phyloP scores from a whole-genome alignment of 2,888 invertebrate species.

The Harpalus rubripes region DNA sequence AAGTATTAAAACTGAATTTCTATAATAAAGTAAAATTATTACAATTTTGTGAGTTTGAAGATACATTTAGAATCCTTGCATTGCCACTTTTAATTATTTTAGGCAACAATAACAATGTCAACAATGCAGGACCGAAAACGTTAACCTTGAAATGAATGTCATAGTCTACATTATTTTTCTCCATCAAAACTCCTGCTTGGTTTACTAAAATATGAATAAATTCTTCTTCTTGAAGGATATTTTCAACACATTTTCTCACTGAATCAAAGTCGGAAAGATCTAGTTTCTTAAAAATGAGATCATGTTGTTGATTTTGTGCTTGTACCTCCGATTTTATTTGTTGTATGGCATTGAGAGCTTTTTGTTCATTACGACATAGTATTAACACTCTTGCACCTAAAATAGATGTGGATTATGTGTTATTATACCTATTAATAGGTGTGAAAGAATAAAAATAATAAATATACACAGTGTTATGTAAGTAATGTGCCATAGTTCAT shows the following conservation, averaged over 20 bases:
- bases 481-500: too few relatives aligned
- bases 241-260: background rate
- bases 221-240: background rate
- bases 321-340: background rate
- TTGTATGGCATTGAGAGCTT: background rate
- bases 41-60: conserved; percentile 7
- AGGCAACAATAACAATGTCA: conserved; percentile 9
- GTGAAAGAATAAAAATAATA: too few relatives aligned
- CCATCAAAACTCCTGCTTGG: background rate
- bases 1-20: background rate
- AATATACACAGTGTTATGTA: too few relatives aligned
- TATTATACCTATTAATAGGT: background rate
- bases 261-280: conserved; percentile 10
- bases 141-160: conserved; percentile 1
- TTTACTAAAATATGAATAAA: background rate
- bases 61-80: background rate
- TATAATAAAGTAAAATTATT: background rate
- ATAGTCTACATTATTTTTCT: background rate
- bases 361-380: conserved; percentile 8
- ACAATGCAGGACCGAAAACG: background rate
- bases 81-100: conserved; percentile 1
- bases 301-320: background rate
- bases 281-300: conserved; percentile 4
- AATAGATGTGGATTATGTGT: background rate
- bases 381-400: background rate